Base-by-base conservation (phyloP, 1,140 invertebrate genomes). In the Euborellia annulipes region DNA sequence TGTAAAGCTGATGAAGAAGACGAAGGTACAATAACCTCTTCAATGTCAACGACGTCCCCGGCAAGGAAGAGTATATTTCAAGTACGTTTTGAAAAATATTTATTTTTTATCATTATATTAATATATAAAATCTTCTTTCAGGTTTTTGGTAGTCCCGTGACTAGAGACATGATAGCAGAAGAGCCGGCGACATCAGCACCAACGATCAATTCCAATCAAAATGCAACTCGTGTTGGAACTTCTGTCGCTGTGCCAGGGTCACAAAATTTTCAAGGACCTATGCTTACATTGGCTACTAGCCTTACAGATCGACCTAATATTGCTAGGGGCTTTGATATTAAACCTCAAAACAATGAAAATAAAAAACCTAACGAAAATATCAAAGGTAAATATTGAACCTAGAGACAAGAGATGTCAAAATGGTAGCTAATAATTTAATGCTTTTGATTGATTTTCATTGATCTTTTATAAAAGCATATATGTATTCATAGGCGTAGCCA, bases 211-310 rank as follows among this genome's bases (percentile, higher is more conserved):
- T n/a, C n/a, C n/a, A n/a, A n/a, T n/a, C n/a, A n/a, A n/a, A n/a
- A n/a, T n/a, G n/a, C n/a, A n/a, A n/a, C n/a, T n/a, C n/a, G n/a
- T n/a, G n/a, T n/a, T n/a, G n/a, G n/a, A n/a, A n/a, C n/a, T n/a
- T n/a, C n/a, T n/a, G n/a, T n/a, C n/a, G n/a, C n/a, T n/a, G n/a
- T 38, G 8, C 14, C 36, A 16, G 8, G 14, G 36, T 11, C 7
- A 14, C 14, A 14, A 14, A 32, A n/a, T n/a, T 32, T 55, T 18
- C 43, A 14, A 2, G 54, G 58, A 27, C 64, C 65, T 7, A 54
- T 62, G 30, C 41, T 69, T 0, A 64, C 65, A 2, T 14, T 68
- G 3, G 65, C 65, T 1, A 55, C 58, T 17, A 67, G 60, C 49
- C 51, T 68, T 6, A 63, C 55, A 8, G 61, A 63, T 38, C 58